Evolutionary conservation across 2,113 vertebrate genomes (phyloP).

Genomic region (Sciurus niger): DNA sequence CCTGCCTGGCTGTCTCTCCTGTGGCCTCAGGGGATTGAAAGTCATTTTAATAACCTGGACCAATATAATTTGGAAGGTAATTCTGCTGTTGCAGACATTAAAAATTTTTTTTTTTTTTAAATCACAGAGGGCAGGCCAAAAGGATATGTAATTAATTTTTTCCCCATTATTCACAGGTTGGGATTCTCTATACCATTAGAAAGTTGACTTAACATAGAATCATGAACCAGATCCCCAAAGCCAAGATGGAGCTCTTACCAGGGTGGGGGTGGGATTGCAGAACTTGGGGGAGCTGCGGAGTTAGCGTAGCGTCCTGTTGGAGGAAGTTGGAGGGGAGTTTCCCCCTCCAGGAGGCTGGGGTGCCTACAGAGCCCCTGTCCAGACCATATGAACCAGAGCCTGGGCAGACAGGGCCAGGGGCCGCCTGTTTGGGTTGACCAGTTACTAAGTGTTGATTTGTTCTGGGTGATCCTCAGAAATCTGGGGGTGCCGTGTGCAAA

Average conservation of each 20-base stretch:
- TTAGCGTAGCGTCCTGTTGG: background rate
- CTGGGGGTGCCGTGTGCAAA: background rate
- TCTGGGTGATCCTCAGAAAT: background rate
- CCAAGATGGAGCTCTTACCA: background rate
- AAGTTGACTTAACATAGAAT: slow-evolving; percentile 60
- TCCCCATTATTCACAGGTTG: background rate
- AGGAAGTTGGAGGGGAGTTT: accelerated
- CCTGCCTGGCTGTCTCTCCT: slow-evolving; percentile 60
- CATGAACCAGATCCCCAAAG: background rate
- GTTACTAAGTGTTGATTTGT: background rate
- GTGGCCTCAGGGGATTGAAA: slow-evolving; percentile 65
- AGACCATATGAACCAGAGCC: background rate
- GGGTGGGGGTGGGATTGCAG: background rate
- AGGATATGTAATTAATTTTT: slow-evolving; percentile 66
- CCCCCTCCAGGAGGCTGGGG: background rate
- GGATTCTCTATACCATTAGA: slow-evolving; percentile 44
- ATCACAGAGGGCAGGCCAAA: slow-evolving; percentile 40
- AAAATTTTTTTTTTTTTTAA: background rate
- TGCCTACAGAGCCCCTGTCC: background rate
- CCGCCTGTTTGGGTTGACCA: background rate
- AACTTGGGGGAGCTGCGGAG: background rate
- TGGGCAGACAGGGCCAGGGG: background rate
- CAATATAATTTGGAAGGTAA: slow-evolving; percentile 76
- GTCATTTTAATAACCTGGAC: slow-evolving; percentile 72
- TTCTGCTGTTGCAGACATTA: slow-evolving; percentile 57